Conservation (phyloP, 2,113 vertebrate species). For the Gambusia affinis region DNA sequence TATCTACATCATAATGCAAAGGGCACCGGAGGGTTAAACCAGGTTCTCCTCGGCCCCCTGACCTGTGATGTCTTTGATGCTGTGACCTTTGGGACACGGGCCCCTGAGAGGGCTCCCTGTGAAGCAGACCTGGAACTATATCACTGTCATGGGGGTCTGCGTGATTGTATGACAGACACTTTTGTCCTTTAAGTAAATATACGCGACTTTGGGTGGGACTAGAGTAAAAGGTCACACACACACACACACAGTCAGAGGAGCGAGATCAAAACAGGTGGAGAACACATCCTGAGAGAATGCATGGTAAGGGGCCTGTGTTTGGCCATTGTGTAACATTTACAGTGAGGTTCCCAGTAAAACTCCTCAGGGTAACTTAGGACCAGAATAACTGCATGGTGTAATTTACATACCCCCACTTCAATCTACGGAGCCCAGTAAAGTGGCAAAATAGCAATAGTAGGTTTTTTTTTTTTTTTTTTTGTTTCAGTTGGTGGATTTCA, state of each 20-base stretch:
- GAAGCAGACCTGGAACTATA: slow-evolving; percentile 53
- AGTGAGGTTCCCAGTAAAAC: background rate
- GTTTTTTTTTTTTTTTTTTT: too few relatives aligned
- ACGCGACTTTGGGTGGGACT: slow-evolving; percentile 68
- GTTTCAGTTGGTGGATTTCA: too few relatives aligned
- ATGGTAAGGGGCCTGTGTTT: background rate
- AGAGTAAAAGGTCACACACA: slow-evolving; percentile 55
- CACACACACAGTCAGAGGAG: slow-evolving; percentile 52
- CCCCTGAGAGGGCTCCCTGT: slow-evolving; percentile 43
- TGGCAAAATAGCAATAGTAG: too few relatives aligned
- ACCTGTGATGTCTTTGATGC: slow-evolving; percentile 72
- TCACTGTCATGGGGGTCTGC: slow-evolving; percentile 47
- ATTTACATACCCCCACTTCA: too few relatives aligned
- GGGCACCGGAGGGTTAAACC: slow-evolving; percentile 63
- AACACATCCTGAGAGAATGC: background rate
- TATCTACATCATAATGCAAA: slow-evolving; percentile 76
- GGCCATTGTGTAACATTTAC: background rate
- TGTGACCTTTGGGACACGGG: slow-evolving; percentile 47
- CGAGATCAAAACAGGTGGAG: slow-evolving; percentile 50
- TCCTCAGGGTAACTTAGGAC: background rate
- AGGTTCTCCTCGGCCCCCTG: slow-evolving; percentile 65
- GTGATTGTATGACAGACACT: slow-evolving; percentile 42
- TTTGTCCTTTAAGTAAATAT: slow-evolving; percentile 81
- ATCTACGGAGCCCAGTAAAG: too few relatives aligned
- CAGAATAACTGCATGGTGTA: background rate